These are phyloP conservation scores for Coluber constrictor DNA, from an alignment of 2,797 vertebrate genomes.

Conservation along the genomic window DNA sequence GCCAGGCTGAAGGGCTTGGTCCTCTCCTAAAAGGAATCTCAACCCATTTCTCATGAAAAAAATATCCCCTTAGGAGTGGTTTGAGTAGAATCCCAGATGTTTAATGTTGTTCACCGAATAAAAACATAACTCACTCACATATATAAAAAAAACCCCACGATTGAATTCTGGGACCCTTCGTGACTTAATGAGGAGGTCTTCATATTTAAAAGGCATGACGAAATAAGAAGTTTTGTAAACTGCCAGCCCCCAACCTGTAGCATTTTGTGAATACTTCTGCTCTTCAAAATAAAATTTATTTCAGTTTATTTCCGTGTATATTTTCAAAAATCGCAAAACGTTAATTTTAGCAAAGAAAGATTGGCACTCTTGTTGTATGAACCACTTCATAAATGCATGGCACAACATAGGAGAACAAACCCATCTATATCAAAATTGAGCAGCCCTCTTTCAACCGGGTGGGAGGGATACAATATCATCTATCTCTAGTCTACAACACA, in stretches of 20 bases:
- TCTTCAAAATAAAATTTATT: conserved; percentile 25
- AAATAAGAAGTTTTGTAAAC: conserved; percentile 51
- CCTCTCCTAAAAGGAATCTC: conserved; percentile 58
- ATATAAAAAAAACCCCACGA: conserved; percentile 60
- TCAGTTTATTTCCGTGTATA: conserved; percentile 45
- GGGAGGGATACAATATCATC: too few species aligned
- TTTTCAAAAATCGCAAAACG: conserved; percentile 39
- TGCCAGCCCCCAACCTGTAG: conserved; percentile 40
- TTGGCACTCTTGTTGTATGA: conserved; percentile 34
- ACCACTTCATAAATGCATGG: too few species aligned
- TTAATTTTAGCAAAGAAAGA: conserved; percentile 51
- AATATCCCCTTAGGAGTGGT: conserved; percentile 70
- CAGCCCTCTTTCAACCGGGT: too few species aligned
- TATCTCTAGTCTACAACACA: too few species aligned
- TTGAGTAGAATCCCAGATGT: conserved; percentile 68
- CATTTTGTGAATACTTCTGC: conserved; percentile 52
- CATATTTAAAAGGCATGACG: conserved; percentile 61
- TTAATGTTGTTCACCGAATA: conserved; percentile 72
- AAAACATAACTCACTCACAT: conserved; percentile 62
- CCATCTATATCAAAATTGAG: too few species aligned
- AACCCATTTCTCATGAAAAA: conserved; percentile 63
- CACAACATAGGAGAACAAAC: too few species aligned
- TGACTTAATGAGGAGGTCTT: conserved; percentile 64
- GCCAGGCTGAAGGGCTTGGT: conserved; percentile 56
- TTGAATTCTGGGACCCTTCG: conserved; percentile 64